Conservation (phyloP, 2,888 invertebrate species). For the Cheilosia grossa region DNA sequence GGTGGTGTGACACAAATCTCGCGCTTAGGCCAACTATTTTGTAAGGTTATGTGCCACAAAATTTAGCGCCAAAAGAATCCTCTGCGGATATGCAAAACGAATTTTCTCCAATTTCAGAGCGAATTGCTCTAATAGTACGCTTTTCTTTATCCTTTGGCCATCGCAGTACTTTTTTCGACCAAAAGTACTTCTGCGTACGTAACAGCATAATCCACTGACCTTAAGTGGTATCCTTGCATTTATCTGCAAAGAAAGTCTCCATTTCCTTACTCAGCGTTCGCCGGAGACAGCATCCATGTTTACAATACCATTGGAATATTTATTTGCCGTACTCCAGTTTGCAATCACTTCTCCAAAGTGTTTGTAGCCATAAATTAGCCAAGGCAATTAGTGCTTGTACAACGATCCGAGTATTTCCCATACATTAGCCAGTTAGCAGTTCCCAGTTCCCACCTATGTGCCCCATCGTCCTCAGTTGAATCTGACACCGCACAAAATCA, state of each 20-base stretch:
- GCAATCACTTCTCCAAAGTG: slow-evolving; percentile 29
- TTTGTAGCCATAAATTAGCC: slow-evolving; percentile 54
- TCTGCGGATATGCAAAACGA: no score
- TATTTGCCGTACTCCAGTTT: slow-evolving; percentile 31
- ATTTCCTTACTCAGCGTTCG: background rate
- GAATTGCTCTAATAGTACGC: no score
- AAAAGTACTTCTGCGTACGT: no score
- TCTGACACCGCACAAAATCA: slow-evolving; percentile 12
- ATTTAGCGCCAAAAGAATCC: no score
- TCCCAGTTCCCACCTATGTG: slow-evolving; percentile 39
- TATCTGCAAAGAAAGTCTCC: background rate
- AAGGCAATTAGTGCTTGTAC: slow-evolving; percentile 67
- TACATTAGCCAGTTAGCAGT: slow-evolving; percentile 38
- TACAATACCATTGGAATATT: slow-evolving; percentile 17
- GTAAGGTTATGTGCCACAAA: no score
- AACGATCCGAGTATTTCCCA: slow-evolving; percentile 40
- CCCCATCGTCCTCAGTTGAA: slow-evolving; percentile 13
- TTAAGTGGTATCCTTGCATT: background rate
- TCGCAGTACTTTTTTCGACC: no score
- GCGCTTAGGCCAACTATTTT: no score
- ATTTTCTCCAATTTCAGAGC: no score
- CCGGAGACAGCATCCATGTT: slow-evolving; percentile 12
- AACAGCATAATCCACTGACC: background rate
- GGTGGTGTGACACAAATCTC: no score
- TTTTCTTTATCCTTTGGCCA: no score